Evolutionary conservation across 2,113 vertebrate genomes (phyloP), one percentile per base, ranked within the genome.

Genomic region (Setophaga kirtlandii): DNA sequence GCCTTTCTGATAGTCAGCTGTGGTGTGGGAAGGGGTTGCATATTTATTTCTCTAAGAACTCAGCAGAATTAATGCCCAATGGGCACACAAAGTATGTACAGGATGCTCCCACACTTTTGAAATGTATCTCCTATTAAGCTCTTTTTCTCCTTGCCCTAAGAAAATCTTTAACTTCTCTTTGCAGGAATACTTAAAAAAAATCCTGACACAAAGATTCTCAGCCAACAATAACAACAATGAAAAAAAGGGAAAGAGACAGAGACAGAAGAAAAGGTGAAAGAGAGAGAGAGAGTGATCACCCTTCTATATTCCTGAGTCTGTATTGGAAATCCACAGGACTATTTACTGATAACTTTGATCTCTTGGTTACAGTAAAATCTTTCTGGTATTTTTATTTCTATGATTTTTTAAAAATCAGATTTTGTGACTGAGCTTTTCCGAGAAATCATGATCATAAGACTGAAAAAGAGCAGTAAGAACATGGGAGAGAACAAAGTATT

Each of bases 251-350:
- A 21, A 22, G 3, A 47, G 15, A 21, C 7, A 47, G 24, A 39
- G 33, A 33, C 5, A 25, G 5, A 50, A 10, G 8, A 55, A 8
- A 24, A 3, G 31, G 11, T 30, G 1, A 52, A 56, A 60, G 13
- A 30, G 17, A 5, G 3, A 5, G 3, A 47, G 13, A 33, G 15
- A 4, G 3, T 7, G 2, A n/a, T 44, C 7, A 14, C 33, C 7
- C n/a, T 67, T 24, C 4, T 47, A 1, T 4, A 25, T 81, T 37
- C 35, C 60, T 35, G 15, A 76, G 19, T 81, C 46, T 42, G 12
- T n/a, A 15, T 11, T 75, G 37, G 31, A 75, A 89, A 52, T 30
- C 10, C 33, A 42, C 21, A 10, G 15, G 22, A 9, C 25, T 68
- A 9, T 69, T 89, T 68, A 49, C 28, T 82, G 22, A 35, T 52